Conservation (phyloP, 2,888 invertebrate species). For the Leptinotarsa juncta region DNA sequence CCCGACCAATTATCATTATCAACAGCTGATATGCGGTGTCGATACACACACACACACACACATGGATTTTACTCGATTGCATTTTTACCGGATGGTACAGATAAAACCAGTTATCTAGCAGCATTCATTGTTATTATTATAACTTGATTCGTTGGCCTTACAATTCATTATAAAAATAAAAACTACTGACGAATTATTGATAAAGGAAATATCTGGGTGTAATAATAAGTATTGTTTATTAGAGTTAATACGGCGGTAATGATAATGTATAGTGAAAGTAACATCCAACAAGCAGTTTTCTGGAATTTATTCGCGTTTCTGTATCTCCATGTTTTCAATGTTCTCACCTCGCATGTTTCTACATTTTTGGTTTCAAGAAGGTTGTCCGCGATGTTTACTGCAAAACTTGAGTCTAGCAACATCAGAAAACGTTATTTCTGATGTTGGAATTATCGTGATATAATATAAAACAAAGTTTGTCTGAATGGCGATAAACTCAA, state of each 20-base stretch:
- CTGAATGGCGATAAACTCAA: too few relatives aligned
- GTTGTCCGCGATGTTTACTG: not conserved
- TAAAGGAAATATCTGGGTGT: not conserved
- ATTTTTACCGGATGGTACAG: conserved; percentile 10
- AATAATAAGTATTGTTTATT: conserved; percentile 5
- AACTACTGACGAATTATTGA: not conserved
- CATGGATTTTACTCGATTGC: conserved; percentile 8
- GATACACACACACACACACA: conserved; percentile 11
- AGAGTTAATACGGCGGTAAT: conserved; percentile 5
- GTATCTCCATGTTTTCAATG: not conserved
- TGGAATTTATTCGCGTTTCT: conserved; percentile 6
- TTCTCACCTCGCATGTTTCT: not conserved
- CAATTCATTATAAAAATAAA: not conserved
- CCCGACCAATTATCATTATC: conserved; percentile 8
- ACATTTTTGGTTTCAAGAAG: not conserved
- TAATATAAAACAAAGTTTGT: too few relatives aligned
- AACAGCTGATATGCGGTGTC: not conserved
- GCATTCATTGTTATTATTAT: not conserved
- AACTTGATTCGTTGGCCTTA: conserved; percentile 8
- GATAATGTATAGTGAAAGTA: conserved; percentile 17
- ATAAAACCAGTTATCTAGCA: conserved; percentile 10
- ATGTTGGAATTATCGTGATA: too few relatives aligned
- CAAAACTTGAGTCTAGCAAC: too few relatives aligned
- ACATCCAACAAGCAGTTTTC: not conserved
- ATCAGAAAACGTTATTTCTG: too few relatives aligned